A percentile compares a stretch with the other conserved stretches of the same genome.
Conservation (phyloP, 2,888 invertebrate genomes). For the Azorinus chamasolen region DNA sequence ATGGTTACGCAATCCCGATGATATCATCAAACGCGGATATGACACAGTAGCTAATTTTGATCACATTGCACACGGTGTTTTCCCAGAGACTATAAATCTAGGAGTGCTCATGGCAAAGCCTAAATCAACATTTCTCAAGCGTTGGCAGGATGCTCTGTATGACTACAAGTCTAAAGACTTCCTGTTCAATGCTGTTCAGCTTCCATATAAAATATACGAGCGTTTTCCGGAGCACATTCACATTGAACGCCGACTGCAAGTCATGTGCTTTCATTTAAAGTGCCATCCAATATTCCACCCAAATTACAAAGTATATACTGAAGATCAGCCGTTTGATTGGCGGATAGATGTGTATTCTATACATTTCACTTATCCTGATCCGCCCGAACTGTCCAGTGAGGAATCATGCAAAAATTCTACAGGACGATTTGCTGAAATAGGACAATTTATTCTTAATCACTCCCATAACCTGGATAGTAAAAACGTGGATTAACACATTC, state of each 20-base stretch:
- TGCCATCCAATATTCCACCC: conserved; percentile 82
- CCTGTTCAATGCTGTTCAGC: conserved; percentile 71
- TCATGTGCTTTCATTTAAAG: conserved; percentile 81
- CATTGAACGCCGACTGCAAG: conserved; percentile 80
- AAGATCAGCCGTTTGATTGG: conserved; percentile 81
- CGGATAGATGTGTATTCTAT: conserved; percentile 79
- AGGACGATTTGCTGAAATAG: conserved; percentile 81
- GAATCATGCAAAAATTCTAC: conserved; percentile 55
- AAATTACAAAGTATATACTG: conserved; percentile 75
- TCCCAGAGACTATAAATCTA: conserved; percentile 75
- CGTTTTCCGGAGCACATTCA: conserved; percentile 77
- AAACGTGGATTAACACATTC: too few relatives aligned
- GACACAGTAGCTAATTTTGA: conserved; percentile 82
- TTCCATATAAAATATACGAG: conserved; percentile 80
- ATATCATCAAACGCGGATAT: conserved; percentile 69
- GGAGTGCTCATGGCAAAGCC: conserved; percentile 82
- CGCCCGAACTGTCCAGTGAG: conserved; percentile 74
- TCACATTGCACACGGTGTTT: conserved; percentile 74
- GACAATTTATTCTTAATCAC: conserved; percentile 74
- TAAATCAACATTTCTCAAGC: conserved; percentile 69
- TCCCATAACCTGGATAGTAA: conserved; percentile 39
- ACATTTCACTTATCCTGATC: conserved; percentile 84
- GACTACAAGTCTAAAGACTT: conserved; percentile 72
- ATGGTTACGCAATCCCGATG: conserved; percentile 78
- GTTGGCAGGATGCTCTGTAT: conserved; percentile 70